Base-by-base conservation (phyloP, 1,140 invertebrate species). In the Hypothenemus hampei region DNA sequence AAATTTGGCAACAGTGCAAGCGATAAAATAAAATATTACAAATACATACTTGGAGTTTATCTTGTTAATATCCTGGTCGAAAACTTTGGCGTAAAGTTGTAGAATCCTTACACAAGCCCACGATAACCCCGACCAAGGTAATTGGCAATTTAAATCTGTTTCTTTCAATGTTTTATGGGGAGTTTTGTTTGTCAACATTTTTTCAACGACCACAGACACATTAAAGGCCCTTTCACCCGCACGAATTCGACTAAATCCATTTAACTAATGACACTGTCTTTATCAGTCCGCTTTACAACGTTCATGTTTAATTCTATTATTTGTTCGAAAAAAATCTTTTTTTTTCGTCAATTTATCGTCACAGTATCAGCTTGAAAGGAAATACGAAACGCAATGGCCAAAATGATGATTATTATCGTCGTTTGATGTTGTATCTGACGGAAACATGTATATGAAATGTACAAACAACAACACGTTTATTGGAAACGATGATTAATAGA, bases 31-130 rank as follows among this genome's bases (percentile, higher is more conserved):
- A n/a, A n/a, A n/a, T n/a, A n/a, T n/a, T n/a, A n/a, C n/a, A n/a
- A n/a, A n/a, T n/a, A n/a, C 58, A 4, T 57, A 57, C 58, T 62
- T 47, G 22, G 29, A 23, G 35, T 57, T 54, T 40, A 59, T 21
- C 43, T 57, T 55, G 24, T 47, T 36, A n/a, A 61, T 48, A 45
- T 63, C 58, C 65, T 84, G 81, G 66, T 86, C 83, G 72, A 90
- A 89, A 59, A 89, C 86, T 69, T 87, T 89, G 73, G 85, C 87
- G 70, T 90, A 90, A 33, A 88, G 76, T 66, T 88, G 84, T 35
- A 90, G 75, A 37, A 90, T 83, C 72, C 85, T 81, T 51, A 89
- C 78, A 72, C 87, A 89, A 61, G 84, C 81, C 70, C 85, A 85
- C 57, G 82, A 80, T 70, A 89, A 80, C 15, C 86, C 87, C 4